phyloP scores from a whole-genome alignment of 2,888 invertebrate species.

The Drosophila hamatofila region DNA sequence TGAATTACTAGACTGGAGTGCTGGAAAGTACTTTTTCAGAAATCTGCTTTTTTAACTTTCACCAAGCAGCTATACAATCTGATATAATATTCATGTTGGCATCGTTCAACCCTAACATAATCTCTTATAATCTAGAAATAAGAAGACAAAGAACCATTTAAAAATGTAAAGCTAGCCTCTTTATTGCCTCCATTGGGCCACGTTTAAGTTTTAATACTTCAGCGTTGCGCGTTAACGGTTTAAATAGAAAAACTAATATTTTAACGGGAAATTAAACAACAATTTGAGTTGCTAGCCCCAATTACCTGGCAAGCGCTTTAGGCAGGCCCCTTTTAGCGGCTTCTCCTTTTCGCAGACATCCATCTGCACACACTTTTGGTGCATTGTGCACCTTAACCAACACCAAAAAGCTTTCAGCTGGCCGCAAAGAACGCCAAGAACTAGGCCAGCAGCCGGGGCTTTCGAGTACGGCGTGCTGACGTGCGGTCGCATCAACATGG shows the following conservation, averaged over 20 bases:
- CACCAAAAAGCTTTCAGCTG: conserved; percentile 63
- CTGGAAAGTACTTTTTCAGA: no score
- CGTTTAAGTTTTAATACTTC: neutral
- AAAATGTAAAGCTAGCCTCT: neutral
- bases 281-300: conserved; percentile 42
- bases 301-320: conserved; percentile 37
- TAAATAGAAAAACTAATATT: conserved; percentile 44
- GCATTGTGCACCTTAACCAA: conserved; percentile 54
- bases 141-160: neutral
- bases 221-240: neutral
- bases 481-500: conserved; percentile 70
- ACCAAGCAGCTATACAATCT: no score
- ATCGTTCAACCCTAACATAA: neutral
- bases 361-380: conserved; percentile 23
- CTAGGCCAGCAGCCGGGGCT: conserved; percentile 63
- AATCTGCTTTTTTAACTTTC: no score
- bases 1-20: no score
- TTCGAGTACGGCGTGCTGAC: conserved; percentile 49
- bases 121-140: neutral
- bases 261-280: conserved; percentile 39
- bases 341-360: conserved; percentile 9
- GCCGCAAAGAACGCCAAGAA: conserved; percentile 56
- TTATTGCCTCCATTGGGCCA: neutral
- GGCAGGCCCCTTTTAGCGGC: conserved; percentile 15
- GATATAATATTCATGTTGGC: neutral